Base-by-base conservation (phyloP, 2,113 vertebrate species). In the Etheostoma spectabile region DNA sequence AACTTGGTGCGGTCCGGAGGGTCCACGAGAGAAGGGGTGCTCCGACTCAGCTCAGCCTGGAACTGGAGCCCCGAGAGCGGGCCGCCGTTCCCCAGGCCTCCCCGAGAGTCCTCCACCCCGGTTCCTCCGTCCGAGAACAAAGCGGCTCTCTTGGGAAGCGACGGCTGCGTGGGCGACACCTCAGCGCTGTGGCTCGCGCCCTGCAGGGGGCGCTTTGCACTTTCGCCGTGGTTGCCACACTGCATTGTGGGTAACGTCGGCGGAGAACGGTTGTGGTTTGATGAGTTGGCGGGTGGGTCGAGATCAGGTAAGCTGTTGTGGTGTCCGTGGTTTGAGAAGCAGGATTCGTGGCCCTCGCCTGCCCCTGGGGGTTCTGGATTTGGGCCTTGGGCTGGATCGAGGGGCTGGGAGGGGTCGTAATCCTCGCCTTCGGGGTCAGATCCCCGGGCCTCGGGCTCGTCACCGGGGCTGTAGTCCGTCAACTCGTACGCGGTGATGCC, bases 401-500 rank as follows among this genome's bases (percentile, higher is more conserved):
- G 63, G 0, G 86, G 77, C 62, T 35, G 73, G 22, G 24, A 2
- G 8, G n/a, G 3, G n/a, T 74, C 2, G 30, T 30, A 30, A 30
- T 30, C 63, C 14, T 73, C 92, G 91, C 76, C 77, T 84, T 22
- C 93, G 87, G 74, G 65, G 86, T 95, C 92, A 85, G 88, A 46
- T 91, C 89, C 85, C 83, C 24, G 95, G 79, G 84, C 88, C 86
- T 92, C 95, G 15, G 62, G 94, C 82, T 98, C 97, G 49, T 99
- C 97, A 30, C 97, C 94, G 19, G 98, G 98, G 90, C 98, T 99
- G 80, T 98, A 99, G 93, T 98, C 98, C 16, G 96, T 97, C 33
- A 99, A 94, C 86, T 99, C 98, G 64, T 96, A 99, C 59, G 98
- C 98, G 22, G 98, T 99, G 92, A 99, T 99, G 13, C 98, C 98